Conservation (phyloP, 2,888 invertebrate genomes). For the Lycophotia porphyrea region DNA sequence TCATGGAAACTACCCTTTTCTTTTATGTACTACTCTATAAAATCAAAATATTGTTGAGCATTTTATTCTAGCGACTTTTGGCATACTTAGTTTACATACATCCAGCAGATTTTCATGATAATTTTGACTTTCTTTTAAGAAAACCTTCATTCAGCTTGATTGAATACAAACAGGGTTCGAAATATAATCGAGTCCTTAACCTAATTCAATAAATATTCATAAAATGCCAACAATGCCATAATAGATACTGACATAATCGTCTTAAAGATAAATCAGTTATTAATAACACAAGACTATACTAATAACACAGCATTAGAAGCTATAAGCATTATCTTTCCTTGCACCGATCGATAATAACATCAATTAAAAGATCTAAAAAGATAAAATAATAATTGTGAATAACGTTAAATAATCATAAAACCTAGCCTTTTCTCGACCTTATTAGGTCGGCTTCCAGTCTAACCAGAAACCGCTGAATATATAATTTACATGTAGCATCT, state of each 20-base stretch:
- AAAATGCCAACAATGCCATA: not conserved
- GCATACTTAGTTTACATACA: not conserved
- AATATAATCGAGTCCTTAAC: not conserved
- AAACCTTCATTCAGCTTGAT: not conserved
- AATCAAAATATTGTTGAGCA: not conserved
- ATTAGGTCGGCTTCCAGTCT: not conserved
- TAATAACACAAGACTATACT: constrained; percentile 21
- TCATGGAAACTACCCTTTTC: not conserved
- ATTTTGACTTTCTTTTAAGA: not conserved
- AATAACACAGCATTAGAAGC: constrained; percentile 11
- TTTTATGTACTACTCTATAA: not conserved
- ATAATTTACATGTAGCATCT: not conserved
- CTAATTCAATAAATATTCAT: not conserved
- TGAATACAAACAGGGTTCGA: not conserved
- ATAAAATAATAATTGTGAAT: constrained; percentile 16
- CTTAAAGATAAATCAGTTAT: not conserved
- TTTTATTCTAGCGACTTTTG: not conserved
- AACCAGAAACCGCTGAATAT: not conserved
- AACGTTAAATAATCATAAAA: not conserved
- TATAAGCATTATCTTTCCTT: constrained; percentile 15
- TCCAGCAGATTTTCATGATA: not conserved
- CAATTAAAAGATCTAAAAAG: constrained; percentile 20
- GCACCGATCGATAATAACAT: constrained; percentile 23
- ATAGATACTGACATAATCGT: not conserved
- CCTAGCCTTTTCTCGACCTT: not conserved